A percentile compares a stretch with the other conserved stretches of the same genome.
These are phyloP conservation scores for Propithecus perrieri DNA, from an alignment of 2,797 vertebrate genomes.

Conservation along the genomic window DNA sequence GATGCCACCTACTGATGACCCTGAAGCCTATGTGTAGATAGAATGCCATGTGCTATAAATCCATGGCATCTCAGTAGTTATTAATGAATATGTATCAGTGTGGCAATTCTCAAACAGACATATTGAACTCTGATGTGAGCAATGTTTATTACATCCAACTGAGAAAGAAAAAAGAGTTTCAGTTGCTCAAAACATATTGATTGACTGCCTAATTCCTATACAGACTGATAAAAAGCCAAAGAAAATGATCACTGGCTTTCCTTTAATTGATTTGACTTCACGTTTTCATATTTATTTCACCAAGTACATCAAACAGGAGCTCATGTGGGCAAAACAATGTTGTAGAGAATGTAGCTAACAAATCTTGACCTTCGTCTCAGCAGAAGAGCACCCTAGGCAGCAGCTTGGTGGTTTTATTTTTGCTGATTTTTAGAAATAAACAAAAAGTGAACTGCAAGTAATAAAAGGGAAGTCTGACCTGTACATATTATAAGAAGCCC, in stretches of 20 bases:
- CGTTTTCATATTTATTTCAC: neutral
- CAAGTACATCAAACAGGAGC: neutral
- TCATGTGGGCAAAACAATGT: neutral
- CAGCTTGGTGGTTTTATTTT: neutral
- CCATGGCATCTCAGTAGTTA: neutral
- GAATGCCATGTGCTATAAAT: neutral
- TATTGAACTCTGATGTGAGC: neutral
- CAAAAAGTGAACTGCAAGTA: neutral
- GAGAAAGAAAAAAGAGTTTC: neutral
- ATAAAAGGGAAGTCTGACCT: neutral
- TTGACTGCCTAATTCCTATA: neutral
- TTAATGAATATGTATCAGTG: neutral
- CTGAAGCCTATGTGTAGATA: neutral
- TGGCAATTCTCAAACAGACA: neutral
- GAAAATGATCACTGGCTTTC: neutral
- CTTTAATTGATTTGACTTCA: neutral
- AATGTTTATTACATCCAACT: neutral
- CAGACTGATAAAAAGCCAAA: neutral
- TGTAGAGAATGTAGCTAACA: neutral
- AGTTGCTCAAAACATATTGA: neutral
- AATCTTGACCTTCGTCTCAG: neutral
- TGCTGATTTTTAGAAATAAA: slow-evolving; percentile 17
- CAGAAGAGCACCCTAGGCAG: neutral
- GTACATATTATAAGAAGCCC: neutral
- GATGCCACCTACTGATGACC: neutral